phyloP scores from a whole-genome alignment of 2,888 invertebrate genomes.

The Hirtodrosophila confusa region DNA sequence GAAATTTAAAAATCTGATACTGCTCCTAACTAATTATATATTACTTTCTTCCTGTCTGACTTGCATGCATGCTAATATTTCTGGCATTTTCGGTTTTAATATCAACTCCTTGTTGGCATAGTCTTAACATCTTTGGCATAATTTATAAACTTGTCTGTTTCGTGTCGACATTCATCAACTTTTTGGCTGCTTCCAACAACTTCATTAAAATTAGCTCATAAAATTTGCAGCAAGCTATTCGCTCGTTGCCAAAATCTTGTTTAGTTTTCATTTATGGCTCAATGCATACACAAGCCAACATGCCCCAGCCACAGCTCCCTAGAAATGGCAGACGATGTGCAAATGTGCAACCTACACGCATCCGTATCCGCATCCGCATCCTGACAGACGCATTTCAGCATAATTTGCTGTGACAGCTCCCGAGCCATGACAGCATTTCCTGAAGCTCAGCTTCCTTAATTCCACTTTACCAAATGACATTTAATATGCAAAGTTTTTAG shows the following conservation, averaged over 20 bases:
- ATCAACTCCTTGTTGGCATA: slow-evolving; percentile 9
- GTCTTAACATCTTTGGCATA: slow-evolving; percentile 63
- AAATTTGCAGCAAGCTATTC: slow-evolving; percentile 70
- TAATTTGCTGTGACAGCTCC: slow-evolving; percentile 77
- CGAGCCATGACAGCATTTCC: slow-evolving; percentile 50
- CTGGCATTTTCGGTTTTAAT: slow-evolving; percentile 10
- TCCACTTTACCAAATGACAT: slow-evolving; percentile 81
- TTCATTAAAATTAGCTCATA: slow-evolving; percentile 81
- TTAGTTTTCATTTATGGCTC: slow-evolving; percentile 80
- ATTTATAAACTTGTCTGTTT: slow-evolving; percentile 75
- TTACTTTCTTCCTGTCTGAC: slow-evolving; percentile 21
- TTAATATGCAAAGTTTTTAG: slow-evolving; percentile 82
- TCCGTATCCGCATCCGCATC: slow-evolving; percentile 44
- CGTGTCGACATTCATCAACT: slow-evolving; percentile 75
- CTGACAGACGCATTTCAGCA: slow-evolving; percentile 78
- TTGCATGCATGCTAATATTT: slow-evolving; percentile 7
- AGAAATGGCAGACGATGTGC: slow-evolving; percentile 47
- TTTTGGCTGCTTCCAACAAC: slow-evolving; percentile 58
- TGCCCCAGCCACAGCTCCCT: not conserved
- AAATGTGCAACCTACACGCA: slow-evolving; percentile 62
- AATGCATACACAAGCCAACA: slow-evolving; percentile 42
- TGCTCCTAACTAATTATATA: not conserved
- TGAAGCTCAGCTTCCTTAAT: slow-evolving; percentile 65
- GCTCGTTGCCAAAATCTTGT: slow-evolving; percentile 69
- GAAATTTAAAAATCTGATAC: not conserved